Base-by-base conservation (phyloP, 2,888 invertebrate genomes). In the Pinctada fucata region DNA sequence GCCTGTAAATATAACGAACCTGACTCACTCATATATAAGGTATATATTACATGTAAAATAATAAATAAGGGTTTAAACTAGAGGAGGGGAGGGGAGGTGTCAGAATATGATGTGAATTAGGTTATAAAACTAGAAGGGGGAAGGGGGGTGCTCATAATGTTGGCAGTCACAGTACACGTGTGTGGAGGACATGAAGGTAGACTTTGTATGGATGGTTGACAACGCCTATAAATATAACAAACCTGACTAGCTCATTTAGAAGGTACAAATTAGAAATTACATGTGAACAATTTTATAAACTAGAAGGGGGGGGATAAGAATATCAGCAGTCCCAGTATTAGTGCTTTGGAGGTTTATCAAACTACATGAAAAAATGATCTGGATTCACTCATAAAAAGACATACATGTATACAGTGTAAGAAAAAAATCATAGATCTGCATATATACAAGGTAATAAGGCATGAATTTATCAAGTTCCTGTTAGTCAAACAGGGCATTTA, bases 191-290 rank as follows among this genome's bases (percentile, higher is more conserved):
- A 94, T 99, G 94, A 98, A 99, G 91, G 95, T 95, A 77, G 99
- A 99, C 94, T 93, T 99, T 76, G 93, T 96, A 84, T 94, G 97
- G 79, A 97, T 99, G 96, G 97, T 97, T 82, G 96, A 97, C 87
- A 99, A 99, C 92, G 99, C 99, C 0, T 98, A 98, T 91, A 94
- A 95, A 75, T 99, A 98, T 91, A 99, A 99, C 91, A 99, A 99
- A 90, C 97, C 99, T 0, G 98, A 98, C 3, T 98, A 98, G 3
- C 96, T 96, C 91, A 98, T 99, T 87, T 99, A 98, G 91, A 98
- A 97, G 93, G 95, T 91, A 78, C 31, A 31, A 31, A 31, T 31
- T 31, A 31, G 31, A 31, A 31, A 31, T 31, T 31, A 31, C 31
- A 31, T 31, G 31, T 31, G 31, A 31, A 31, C 31, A 31, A 31